phyloP scores from a whole-genome alignment of 2,797 vertebrate species.

The Cirrhinus molitorella region DNA sequence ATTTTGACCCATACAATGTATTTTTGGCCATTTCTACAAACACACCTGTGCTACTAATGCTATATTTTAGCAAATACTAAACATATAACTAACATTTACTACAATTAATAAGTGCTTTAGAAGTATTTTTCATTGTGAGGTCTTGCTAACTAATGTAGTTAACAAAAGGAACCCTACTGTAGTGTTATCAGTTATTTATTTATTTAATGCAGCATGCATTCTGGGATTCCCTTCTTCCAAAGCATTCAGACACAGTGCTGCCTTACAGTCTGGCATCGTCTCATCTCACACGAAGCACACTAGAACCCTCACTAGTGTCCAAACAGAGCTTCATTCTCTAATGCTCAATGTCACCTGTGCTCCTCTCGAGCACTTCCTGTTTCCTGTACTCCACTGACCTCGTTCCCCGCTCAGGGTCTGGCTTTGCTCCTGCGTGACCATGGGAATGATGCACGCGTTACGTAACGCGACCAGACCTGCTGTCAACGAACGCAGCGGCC shows the following conservation, averaged over 20 bases:
- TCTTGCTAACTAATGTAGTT: no score
- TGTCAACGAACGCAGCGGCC: constrained; percentile 33
- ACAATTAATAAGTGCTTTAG: no score
- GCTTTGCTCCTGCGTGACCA: constrained; percentile 33
- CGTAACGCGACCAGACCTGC: constrained; percentile 38
- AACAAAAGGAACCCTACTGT: no score
- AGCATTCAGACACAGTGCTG: background rate
- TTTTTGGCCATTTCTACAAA: no score
- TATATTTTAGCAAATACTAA: no score
- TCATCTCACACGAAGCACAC: background rate
- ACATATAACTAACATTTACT: no score
- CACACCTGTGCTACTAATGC: no score
- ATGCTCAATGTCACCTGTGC: background rate
- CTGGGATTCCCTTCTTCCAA: background rate
- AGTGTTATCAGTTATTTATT: no score
- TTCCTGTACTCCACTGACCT: background rate
- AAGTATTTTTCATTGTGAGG: no score
- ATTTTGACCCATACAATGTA: no score
- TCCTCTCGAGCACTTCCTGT: background rate
- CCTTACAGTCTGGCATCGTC: background rate
- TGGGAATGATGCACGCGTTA: constrained; percentile 11
- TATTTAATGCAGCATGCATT: background rate
- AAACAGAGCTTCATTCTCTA: background rate
- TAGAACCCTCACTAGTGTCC: background rate
- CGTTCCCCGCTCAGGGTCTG: background rate